A percentile compares a stretch with the other conserved stretches of the same genome.
Evolutionary conservation across 2,888 invertebrate species (phyloP).

Genomic region (Chrysolina haemoptera): DNA sequence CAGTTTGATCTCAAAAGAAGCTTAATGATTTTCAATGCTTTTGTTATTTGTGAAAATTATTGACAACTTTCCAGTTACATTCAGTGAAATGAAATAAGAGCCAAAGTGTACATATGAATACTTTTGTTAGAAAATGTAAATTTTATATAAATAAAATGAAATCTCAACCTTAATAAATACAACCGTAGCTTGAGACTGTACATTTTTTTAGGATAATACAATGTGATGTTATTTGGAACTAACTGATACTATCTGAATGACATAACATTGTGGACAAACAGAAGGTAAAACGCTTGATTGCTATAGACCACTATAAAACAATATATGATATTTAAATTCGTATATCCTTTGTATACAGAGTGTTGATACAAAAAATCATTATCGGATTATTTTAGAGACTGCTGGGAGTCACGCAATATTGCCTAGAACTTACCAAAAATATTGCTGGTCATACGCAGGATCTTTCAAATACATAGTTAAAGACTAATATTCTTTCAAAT

Average conservation of each 20-base stretch:
- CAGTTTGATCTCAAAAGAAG: too few relatives aligned
- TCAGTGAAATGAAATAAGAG: slow-evolving; percentile 36
- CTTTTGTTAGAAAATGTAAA: slow-evolving; percentile 59
- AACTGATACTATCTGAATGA: slow-evolving; percentile 25
- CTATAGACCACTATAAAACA: slow-evolving; percentile 46
- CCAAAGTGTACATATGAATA: slow-evolving; percentile 64
- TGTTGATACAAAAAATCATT: slow-evolving; percentile 7
- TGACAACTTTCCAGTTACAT: background rate
- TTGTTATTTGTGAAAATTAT: too few relatives aligned
- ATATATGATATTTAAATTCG: slow-evolving; percentile 47
- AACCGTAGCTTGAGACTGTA: slow-evolving; percentile 53
- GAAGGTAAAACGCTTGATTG: slow-evolving; percentile 56
- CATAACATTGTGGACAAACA: slow-evolving; percentile 20
- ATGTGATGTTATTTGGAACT: slow-evolving; percentile 22
- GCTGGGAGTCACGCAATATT: too few relatives aligned
- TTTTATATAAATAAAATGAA: slow-evolving; percentile 52
- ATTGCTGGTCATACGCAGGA: too few relatives aligned
- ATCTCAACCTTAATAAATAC: slow-evolving; percentile 54
- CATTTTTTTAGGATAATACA: slow-evolving; percentile 33
- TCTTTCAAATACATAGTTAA: too few relatives aligned
- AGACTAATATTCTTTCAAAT: too few relatives aligned
- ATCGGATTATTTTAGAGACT: background rate
- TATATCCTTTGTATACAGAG: slow-evolving; percentile 54
- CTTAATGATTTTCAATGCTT: too few relatives aligned
- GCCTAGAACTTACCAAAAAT: too few relatives aligned